Base-by-base conservation (phyloP, 1,140 invertebrate genomes). In the Scaptodrosophila lebanonensis region DNA sequence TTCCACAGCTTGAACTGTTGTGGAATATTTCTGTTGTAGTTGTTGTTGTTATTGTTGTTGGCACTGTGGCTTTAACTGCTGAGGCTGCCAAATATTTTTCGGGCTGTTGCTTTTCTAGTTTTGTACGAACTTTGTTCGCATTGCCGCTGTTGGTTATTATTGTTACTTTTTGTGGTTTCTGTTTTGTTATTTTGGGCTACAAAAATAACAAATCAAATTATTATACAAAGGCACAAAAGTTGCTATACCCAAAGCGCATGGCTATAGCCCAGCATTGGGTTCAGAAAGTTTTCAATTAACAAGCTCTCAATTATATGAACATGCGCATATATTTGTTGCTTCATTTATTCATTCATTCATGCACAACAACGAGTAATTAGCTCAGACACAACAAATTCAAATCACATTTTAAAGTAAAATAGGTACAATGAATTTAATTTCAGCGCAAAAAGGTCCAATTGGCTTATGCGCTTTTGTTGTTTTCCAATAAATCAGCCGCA, bases 301-400 rank as follows among this genome's bases (percentile, higher is more conserved):
- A 39, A 32, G 51, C 59, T 66, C 64, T 64, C 58, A 66, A 77
- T 64, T 77, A 67, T n/a, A n/a, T n/a, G n/a, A n/a, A n/a, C n/a
- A n/a, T n/a, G n/a, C n/a, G n/a, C 70, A 56, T 44, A 57, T 56
- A 54, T 61, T 61, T 39, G 64, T 15, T 33, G 33, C 30, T 40
- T 67, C 50, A 57, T 69, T 52, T 62, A 71, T 76, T n/a, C n/a
- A n/a, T n/a, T n/a, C n/a, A n/a, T n/a, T n/a, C n/a, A 77, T 77
- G 67, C 62, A 51, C 47, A 50, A 50, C 8, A 56, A 53, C 58
- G 69, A 79, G 73, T 82, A 79, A 82, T 79, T 79, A 69, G 73
- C 35, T 60, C 60, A 61, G 45, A 39, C 49, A 43, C 38, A 30
- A 35, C 51, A 56, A 48, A 48, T 25, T 3, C 22, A 25, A 25